phyloP scores from a whole-genome alignment of 2,888 invertebrate species.

The Synanthedon andrenaeformis region DNA sequence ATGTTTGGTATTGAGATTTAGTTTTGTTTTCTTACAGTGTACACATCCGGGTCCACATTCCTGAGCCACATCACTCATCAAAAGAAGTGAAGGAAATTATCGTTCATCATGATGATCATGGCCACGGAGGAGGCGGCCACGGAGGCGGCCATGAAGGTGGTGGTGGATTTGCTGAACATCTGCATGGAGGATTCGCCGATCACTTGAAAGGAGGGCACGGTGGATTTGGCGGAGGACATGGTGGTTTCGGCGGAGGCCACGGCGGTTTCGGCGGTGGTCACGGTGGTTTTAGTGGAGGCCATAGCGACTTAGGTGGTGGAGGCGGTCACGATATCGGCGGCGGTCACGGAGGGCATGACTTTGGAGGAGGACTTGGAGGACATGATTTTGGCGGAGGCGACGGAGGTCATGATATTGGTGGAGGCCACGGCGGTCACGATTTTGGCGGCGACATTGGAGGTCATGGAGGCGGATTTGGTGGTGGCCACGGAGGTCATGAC shows the following conservation, averaged over 20 bases:
- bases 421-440: slow-evolving; percentile 8
- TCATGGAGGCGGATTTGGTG: slow-evolving; percentile 13
- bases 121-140: slow-evolving; percentile 34
- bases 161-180: slow-evolving; percentile 27
- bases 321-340: slow-evolving; percentile 18
- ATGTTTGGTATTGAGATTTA: background rate
- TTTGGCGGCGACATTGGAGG: slow-evolving; percentile 10
- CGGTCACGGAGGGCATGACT: slow-evolving; percentile 17
- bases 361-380: slow-evolving; percentile 21
- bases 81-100: slow-evolving; percentile 51
- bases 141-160: slow-evolving; percentile 25
- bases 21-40: slow-evolving; percentile 36
- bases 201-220: slow-evolving; percentile 23
- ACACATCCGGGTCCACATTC: slow-evolving; percentile 68
- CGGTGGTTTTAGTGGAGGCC: slow-evolving; percentile 12
- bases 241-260: slow-evolving; percentile 11
- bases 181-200: slow-evolving; percentile 41
- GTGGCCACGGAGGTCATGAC: slow-evolving; percentile 15
- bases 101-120: slow-evolving; percentile 47
- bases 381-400: slow-evolving; percentile 9
- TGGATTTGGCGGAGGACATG: slow-evolving; percentile 10
- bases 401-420: slow-evolving; percentile 6
- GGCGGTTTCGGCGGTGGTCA: slow-evolving; percentile 13
- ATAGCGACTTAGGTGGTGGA: slow-evolving; percentile 8
- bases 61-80: slow-evolving; percentile 56